phyloP scores from a whole-genome alignment of 1,140 invertebrate genomes.

The Paracyclopina nana region DNA sequence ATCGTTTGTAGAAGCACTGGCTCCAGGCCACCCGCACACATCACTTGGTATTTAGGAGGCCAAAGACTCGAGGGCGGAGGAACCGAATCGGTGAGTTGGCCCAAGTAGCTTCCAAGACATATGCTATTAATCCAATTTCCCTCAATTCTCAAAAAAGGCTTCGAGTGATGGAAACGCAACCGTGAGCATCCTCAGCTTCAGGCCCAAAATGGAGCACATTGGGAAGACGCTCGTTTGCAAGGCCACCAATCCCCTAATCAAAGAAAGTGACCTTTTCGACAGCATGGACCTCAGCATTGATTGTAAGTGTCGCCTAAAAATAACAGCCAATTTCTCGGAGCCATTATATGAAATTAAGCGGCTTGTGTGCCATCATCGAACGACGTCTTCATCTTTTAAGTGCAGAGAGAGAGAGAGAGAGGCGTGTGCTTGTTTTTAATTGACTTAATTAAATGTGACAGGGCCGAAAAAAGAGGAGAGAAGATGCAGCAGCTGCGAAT shows the following conservation, averaged over 20 bases:
- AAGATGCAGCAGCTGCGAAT: too few relatives aligned
- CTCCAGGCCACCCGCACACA: conserved; percentile 48
- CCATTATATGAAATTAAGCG: too few relatives aligned
- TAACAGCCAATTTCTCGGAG: too few relatives aligned
- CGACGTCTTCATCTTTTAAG: too few relatives aligned
- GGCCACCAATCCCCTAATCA: conserved; percentile 24
- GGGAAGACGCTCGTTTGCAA: conserved; percentile 24
- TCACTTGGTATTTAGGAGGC: conserved; percentile 56
- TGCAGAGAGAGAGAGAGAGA: too few relatives aligned
- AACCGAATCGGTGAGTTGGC: background rate
- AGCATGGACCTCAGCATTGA: conserved; percentile 25
- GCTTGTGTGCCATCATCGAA: too few relatives aligned
- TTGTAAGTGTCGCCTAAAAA: conserved; percentile 28
- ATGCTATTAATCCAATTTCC: background rate
- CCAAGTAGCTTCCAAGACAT: background rate
- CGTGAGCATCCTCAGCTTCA: conserved; percentile 24
- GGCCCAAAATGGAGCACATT: conserved; percentile 23
- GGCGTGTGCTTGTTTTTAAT: too few relatives aligned
- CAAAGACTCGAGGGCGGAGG: conserved; percentile 33
- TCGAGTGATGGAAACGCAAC: conserved; percentile 23
- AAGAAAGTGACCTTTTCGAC: conserved; percentile 23
- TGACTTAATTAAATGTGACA: too few relatives aligned
- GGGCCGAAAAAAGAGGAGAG: too few relatives aligned
- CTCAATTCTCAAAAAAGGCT: background rate
- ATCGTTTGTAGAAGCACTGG: conserved; percentile 50